Base-by-base conservation (phyloP, 2,113 vertebrate genomes). In the Solea senegalensis region DNA sequence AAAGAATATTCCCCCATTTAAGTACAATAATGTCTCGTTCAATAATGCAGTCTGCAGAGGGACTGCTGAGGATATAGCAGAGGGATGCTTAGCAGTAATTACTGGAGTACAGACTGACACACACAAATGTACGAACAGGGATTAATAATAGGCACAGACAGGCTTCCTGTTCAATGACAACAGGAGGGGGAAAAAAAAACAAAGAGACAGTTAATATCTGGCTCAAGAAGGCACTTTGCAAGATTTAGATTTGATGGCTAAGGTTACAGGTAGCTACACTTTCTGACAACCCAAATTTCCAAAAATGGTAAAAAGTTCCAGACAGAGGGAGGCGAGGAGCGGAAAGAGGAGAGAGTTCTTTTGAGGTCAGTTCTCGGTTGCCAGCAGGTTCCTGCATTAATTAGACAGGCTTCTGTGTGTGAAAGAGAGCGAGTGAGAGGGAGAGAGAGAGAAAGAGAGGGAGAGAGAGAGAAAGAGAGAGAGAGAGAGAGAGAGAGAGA, bases 381-480 rank as follows among this genome's bases (percentile, higher is more conserved):
- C 83, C 73, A 75, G 75, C 74, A 86, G 74, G 77, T 74, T 76
- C 64, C 71, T 87, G 86, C 61, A 77, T 85, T 88, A 88, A 88
- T 87, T 89, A 89, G 76, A 83, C 70, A 80, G 62, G 67, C 44
- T 53, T 60, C 8, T 76, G 56, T 60, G 4, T 63, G 43, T 67
- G 44, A 39, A 43, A 48, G 16, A 63, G 40, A 59, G 39, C 46
- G 3, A 39, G 16, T 10, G 4, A 26, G 21, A 8, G 54, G n/a
- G 2, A 50, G 48, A 50, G 48, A n/a, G 14, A 50, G 48, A 50
- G 48, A 13, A 48, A 67, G 63, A 26, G 62, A 72, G 21, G 3
- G 54, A 50, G 2, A 50, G 48, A 50, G 48, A n/a, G 14, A 50
- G 48, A 50, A 44, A 13, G 51, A 67, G 63, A 26, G 21, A 8